Base-by-base conservation (phyloP, 2,113 vertebrate genomes). In the Pelvicachromis taeniatus region DNA sequence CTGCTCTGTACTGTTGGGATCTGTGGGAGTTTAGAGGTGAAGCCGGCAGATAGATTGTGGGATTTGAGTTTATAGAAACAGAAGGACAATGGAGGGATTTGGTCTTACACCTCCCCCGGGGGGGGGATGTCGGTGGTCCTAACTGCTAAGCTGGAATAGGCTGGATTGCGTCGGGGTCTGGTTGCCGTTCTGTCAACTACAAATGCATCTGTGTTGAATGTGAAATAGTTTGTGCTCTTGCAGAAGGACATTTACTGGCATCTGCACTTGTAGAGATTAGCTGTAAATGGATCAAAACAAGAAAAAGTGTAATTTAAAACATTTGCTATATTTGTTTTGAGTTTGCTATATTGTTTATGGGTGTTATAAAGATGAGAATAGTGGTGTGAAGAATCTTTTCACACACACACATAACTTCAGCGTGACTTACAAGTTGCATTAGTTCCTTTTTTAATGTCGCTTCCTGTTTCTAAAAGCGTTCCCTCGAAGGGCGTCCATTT, bases 401-500 rank as follows among this genome's bases (percentile, higher is more conserved):
- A 63, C 58, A 68, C 1, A 13, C 42, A 63, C 33, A 53, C 26
- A 17, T 48, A 53, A 78, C 77, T 45, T 84, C 29, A 77, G 7
- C 31, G n/a, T 83, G 78, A 84, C 35, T 86, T 75, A 78, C 7
- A 19, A 84, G 80, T 77, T 87, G 23, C 80, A n/a, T 61, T 48
- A 63, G 53, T 87, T 91, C 79, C 80, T 68, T 61, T 80, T 80
- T 38, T 80, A 31, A 7, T 19, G 10, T 84, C 19, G 70, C 45
- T 90, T 94, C 88, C 85, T 85, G 70, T 86, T 89, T 89, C 80
- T 88, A 29, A 85, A 87, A 85, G 80, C 5, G 12, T 77, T 54
- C 13, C 19, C 61, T n/a, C 1, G 16, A 58, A 75, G 35, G 52
- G 19, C 9, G n/a, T 85, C 75, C 59, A 29, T 52, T 86, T 83